Evolutionary conservation across 2,888 invertebrate species (phyloP), one percentile per base, ranked within the genome.

Genomic region (Agrotis puta): DNA sequence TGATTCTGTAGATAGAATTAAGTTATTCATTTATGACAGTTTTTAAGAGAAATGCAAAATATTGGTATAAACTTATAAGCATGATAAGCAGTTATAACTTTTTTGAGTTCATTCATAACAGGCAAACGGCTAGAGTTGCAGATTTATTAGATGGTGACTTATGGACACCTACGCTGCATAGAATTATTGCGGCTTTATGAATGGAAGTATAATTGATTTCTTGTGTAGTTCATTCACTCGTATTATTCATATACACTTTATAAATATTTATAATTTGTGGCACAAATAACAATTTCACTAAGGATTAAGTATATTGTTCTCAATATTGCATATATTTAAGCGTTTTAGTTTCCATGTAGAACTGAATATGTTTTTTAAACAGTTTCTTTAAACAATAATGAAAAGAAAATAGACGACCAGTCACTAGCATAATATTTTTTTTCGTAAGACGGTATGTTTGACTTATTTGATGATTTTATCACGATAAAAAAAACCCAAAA

Each of bases 141-240:
- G 86, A 91, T 90, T 90, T 90, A 91, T 90, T 87, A 85, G 82
- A 77, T 84, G 84, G 90, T 91, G 88, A 92, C 88, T 91, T 92
- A 89, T 89, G 88, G 81, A 88, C 92, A 90, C 92, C 92, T 92
- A 93, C 93, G 91, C 91, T 82, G 81, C 86, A 90, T 91, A 89
- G 85, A 89, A 90, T 88, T 88, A 88, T 88, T 89, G 88, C 81
- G 81, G 85, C 85, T 90, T 91, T 91, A 93, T 94, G 93, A 94
- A 94, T 93, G 92, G 90, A 89, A 88, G 88, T 87, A 90, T 90
- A 92, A 92, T 91, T 91, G 90, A 90, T 92, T 92, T 87, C 88
- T 88, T 85, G 85, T 84, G 81, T 85, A 89, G 93, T 92, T 93
- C 92, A 90, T 92, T 91, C 91, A 89, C 90, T 89, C 83, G 79